A percentile compares a stretch with the other conserved stretches of the same genome.
These are phyloP conservation scores for Cephonodes hylas DNA, from an alignment of 2,888 invertebrate genomes.

Conservation along the genomic window DNA sequence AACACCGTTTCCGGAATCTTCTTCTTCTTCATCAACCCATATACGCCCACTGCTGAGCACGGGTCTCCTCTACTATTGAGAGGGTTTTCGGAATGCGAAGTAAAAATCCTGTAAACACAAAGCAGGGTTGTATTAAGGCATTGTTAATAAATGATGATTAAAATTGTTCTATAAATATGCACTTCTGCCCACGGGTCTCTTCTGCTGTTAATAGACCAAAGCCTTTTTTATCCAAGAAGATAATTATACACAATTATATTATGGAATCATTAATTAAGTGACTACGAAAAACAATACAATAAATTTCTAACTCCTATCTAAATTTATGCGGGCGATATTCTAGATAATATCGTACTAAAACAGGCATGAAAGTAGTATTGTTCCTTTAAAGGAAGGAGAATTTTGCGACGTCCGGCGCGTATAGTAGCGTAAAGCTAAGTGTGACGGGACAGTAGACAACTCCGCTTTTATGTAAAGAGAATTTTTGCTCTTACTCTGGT, in stretches of 20 bases:
- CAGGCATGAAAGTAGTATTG: conserved; percentile 21
- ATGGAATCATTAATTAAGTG: neutral
- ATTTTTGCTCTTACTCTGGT: neutral
- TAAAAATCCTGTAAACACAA: too few species aligned
- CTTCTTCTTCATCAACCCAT: too few species aligned
- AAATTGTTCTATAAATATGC: too few species aligned
- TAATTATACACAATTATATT: neutral
- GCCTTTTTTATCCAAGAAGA: too few species aligned
- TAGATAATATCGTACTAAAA: conserved; percentile 1
- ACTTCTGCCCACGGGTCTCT: too few species aligned
- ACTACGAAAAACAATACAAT: neutral
- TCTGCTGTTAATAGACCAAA: too few species aligned
- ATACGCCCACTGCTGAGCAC: too few species aligned
- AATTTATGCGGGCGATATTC: neutral
- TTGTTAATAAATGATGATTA: too few species aligned
- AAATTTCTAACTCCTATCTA: conserved; percentile 3
- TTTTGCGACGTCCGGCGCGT: neutral
- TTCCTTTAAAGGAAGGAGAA: conserved; percentile 6
- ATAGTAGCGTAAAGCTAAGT: neutral
- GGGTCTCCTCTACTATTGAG: too few species aligned
- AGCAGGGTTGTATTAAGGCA: too few species aligned
- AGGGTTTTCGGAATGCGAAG: too few species aligned
- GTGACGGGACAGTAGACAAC: neutral
- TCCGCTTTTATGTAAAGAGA: neutral
- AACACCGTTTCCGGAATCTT: too few species aligned